Conservation (phyloP, 2,113 vertebrate genomes). For the Rana temporaria region DNA sequence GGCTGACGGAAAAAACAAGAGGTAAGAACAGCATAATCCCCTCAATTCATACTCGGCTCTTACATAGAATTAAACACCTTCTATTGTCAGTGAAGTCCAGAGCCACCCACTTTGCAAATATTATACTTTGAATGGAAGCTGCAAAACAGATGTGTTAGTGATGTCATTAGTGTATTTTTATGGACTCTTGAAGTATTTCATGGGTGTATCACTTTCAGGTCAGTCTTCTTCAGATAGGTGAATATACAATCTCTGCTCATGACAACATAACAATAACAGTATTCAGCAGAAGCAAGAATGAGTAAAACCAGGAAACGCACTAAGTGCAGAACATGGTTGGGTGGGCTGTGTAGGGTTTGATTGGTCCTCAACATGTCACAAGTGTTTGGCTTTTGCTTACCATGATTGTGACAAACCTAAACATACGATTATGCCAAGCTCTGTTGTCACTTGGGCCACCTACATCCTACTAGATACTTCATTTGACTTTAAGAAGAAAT, state of each 20-base stretch:
- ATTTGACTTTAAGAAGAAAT: too few relatives aligned
- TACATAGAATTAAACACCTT: conserved; percentile 3
- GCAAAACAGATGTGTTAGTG: conserved; percentile 34
- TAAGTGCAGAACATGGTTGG: too few relatives aligned
- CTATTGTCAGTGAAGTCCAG: conserved; percentile 18
- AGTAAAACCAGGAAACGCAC: too few relatives aligned
- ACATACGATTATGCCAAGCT: too few relatives aligned
- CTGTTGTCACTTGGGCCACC: too few relatives aligned
- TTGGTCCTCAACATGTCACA: too few relatives aligned
- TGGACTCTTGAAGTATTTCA: conserved; percentile 17
- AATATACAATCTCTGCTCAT: conserved; percentile 16
- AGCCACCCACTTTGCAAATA: conserved; percentile 42
- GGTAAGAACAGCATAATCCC: conserved; percentile 21
- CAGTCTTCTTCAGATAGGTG: conserved; percentile 14
- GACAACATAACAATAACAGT: conserved; percentile 37
- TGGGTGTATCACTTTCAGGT: conserved; percentile 21
- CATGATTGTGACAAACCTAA: too few relatives aligned
- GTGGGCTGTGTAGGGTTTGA: too few relatives aligned
- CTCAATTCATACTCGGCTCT: neutral
- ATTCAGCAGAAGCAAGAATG: neutral
- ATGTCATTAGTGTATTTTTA: conserved; percentile 45
- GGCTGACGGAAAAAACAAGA: conserved; percentile 1
- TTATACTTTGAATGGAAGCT: conserved; percentile 14
- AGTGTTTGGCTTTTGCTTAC: too few relatives aligned
- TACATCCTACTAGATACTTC: too few relatives aligned